phyloP scores from a whole-genome alignment of 2,888 invertebrate genomes.

The Octonoba sinensis region DNA sequence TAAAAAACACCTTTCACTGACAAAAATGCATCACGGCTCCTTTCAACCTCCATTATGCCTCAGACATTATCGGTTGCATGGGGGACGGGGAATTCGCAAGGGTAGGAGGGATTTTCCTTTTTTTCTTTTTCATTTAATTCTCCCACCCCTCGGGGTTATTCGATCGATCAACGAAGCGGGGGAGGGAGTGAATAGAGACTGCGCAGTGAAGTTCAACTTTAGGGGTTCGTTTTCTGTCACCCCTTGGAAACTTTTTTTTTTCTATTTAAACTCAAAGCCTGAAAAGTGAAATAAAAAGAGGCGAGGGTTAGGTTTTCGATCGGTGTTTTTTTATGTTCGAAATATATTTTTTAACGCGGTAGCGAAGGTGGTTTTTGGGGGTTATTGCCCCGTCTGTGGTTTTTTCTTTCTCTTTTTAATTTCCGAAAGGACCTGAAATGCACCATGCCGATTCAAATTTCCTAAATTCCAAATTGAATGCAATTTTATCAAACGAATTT shows the following conservation, averaged over 20 bases:
- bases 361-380: slow-evolving; percentile 59
- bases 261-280: slow-evolving; percentile 23
- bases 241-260: slow-evolving; percentile 50
- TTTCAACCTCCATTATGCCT: slow-evolving; percentile 26
- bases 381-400: slow-evolving; percentile 50
- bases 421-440: slow-evolving; percentile 12
- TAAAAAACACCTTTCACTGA: slow-evolving; percentile 15
- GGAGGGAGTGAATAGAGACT: slow-evolving; percentile 42
- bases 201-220: slow-evolving; percentile 33
- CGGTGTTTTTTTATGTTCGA: slow-evolving; percentile 23
- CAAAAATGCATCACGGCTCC: slow-evolving; percentile 31
- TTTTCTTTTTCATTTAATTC: slow-evolving; percentile 6
- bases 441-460: no score
- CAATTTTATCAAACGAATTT: no score
- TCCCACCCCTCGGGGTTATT: slow-evolving; percentile 7
- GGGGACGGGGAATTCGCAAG: background rate
- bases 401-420: slow-evolving; percentile 20
- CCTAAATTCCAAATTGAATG: no score
- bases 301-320: slow-evolving; percentile 36
- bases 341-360: slow-evolving; percentile 11
- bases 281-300: slow-evolving; percentile 48
- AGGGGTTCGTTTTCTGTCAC: slow-evolving; percentile 59
- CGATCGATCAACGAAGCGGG: slow-evolving; percentile 58
- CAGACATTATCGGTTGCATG: slow-evolving; percentile 23
- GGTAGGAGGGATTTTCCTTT: background rate